A percentile compares a stretch with the other conserved stretches of the same genome.
Evolutionary conservation across 30 jellyfish, hydroid and myxozoan species (phyloP).

Genomic region (Aurelia coerulea): DNA sequence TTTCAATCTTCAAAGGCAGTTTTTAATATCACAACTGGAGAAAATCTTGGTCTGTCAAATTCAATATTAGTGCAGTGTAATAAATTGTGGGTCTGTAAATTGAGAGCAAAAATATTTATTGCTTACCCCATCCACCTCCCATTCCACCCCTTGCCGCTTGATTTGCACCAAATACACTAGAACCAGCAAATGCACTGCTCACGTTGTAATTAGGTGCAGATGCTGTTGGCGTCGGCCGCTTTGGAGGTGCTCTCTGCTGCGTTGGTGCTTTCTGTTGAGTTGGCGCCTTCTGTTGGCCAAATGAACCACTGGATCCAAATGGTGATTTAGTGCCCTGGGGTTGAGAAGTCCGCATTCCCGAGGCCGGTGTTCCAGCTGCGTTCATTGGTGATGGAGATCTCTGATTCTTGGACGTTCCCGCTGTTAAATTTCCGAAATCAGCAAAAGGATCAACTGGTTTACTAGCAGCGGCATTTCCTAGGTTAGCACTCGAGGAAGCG

Average conservation of each 20-base stretch:
- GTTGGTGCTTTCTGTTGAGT: background rate
- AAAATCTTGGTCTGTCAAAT: no score
- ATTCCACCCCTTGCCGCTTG: constrained; percentile 40
- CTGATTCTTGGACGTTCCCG: background rate
- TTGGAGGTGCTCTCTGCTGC: constrained; percentile 14
- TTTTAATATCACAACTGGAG: no score
- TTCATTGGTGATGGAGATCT: background rate
- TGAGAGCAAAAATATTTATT: no score
- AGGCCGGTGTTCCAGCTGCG: background rate
- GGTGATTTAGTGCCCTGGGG: constrained; percentile 20
- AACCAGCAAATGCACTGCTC: constrained; percentile 28
- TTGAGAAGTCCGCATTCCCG: constrained; percentile 8
- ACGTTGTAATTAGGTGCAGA: constrained; percentile 62
- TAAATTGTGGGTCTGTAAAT: no score
- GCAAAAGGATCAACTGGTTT: constrained; percentile 81
- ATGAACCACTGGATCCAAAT: constrained; percentile 30
- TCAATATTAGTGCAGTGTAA: no score
- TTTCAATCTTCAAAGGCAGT: no score
- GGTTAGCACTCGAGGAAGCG: constrained; percentile 12
- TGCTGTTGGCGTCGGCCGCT: constrained; percentile 21
- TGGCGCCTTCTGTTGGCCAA: background rate
- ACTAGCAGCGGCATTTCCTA: background rate
- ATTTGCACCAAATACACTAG: constrained; percentile 46
- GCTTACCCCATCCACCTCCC: constrained; percentile 75
- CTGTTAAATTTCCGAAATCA: constrained; percentile 66